These are phyloP conservation scores for Babylonia areolata DNA, from an alignment of 1,140 invertebrate species.

Conservation along the genomic window DNA sequence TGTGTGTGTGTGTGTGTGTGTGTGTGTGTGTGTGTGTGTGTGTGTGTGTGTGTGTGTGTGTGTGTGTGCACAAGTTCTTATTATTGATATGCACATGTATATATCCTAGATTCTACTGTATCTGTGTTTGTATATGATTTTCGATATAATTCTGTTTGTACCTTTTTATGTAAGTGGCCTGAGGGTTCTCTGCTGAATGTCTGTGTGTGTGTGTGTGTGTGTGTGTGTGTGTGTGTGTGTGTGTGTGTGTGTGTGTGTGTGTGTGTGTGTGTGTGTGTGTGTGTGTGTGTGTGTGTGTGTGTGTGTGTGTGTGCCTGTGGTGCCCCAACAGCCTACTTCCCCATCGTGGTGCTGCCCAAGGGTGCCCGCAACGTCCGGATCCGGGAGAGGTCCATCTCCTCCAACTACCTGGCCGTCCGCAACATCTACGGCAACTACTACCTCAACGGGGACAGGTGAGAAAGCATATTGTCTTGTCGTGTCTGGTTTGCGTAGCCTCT, in stretches of 20 bases:
- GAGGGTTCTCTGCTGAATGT: too few relatives aligned
- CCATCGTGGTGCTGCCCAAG: conserved; percentile 63
- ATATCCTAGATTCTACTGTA: too few relatives aligned
- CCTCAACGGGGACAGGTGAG: conserved; percentile 64
- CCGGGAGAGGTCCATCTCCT: conserved; percentile 57
- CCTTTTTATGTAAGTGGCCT: too few relatives aligned
- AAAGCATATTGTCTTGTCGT: too few relatives aligned
- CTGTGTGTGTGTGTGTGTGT: background rate
- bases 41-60: too few relatives aligned
- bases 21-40: too few relatives aligned
- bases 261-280: background rate
- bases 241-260: background rate
- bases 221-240: background rate
- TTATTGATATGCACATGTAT: too few relatives aligned
- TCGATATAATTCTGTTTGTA: too few relatives aligned
- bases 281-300: background rate
- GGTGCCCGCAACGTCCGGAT: conserved; percentile 58
- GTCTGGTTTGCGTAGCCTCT: too few relatives aligned
- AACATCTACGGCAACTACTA: conserved; percentile 68
- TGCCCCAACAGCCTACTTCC: conserved; percentile 64
- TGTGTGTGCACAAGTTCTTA: too few relatives aligned
- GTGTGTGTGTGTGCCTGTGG: background rate
- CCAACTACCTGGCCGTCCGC: conserved; percentile 64
- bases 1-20: too few relatives aligned
- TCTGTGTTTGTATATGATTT: too few relatives aligned